Percentiles rank a stretch among this genome's conserved stretches.
Conservation (phyloP, 1,140 invertebrate genomes). For the Manduca sexta region DNA sequence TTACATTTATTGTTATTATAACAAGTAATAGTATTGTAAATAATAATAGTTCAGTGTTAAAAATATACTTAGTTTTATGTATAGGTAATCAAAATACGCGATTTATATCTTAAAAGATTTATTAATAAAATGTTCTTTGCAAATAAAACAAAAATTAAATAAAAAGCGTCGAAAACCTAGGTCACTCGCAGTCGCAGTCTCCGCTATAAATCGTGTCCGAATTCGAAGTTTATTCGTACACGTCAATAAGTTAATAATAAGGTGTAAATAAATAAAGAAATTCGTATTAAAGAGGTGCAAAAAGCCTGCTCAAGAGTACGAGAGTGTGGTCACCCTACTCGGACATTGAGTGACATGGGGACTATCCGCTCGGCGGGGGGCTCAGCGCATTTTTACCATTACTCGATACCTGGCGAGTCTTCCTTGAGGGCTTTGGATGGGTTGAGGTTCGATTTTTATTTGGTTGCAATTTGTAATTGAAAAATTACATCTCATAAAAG, state of each 20-base stretch:
- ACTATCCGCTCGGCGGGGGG: conserved; percentile 38
- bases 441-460: conserved; percentile 20
- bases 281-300: not conserved
- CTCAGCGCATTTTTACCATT: conserved; percentile 39
- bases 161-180: too few relatives aligned
- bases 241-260: not conserved
- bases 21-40: too few relatives aligned
- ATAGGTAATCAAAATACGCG: too few relatives aligned
- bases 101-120: too few relatives aligned
- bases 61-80: too few relatives aligned
- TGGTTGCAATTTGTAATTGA: not conserved
- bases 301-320: conserved; percentile 8
- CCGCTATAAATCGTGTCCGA: too few relatives aligned
- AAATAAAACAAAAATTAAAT: too few relatives aligned
- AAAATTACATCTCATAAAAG: not conserved
- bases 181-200: too few relatives aligned
- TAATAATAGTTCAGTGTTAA: too few relatives aligned
- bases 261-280: not conserved
- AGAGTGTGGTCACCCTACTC: conserved; percentile 16
- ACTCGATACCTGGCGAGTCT: conserved; percentile 16
- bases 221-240: too few relatives aligned
- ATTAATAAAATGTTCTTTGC: too few relatives aligned
- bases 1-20: too few relatives aligned
- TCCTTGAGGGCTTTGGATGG: conserved; percentile 4
- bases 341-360: conserved; percentile 48